Conservation (phyloP, 2,797 vertebrate species). For the Xiphorhynchus erythropygius region DNA sequence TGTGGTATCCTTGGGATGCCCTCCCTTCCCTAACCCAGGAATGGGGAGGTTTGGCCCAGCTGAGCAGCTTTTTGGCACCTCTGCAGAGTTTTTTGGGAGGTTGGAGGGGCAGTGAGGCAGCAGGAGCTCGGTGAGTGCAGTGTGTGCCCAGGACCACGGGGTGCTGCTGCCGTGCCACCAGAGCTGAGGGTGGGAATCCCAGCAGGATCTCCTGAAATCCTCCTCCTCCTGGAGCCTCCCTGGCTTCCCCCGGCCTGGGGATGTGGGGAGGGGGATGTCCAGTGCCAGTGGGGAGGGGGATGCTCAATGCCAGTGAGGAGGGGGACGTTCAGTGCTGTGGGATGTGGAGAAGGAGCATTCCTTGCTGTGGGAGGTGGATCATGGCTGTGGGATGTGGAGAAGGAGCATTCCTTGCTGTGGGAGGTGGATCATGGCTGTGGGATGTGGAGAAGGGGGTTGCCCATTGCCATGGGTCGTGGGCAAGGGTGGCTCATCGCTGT, state of each 20-base stretch:
- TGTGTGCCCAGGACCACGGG: slow-evolving; percentile 14
- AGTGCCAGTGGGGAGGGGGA: no score
- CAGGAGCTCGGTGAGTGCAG: slow-evolving; percentile 1
- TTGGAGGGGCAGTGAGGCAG: neutral
- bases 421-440: neutral
- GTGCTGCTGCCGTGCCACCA: slow-evolving; percentile 46
- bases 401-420: neutral
- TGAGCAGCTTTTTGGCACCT: fast-evolving
- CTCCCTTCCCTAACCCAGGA: neutral
- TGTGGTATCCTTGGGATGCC: neutral
- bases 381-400: neutral
- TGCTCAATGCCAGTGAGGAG: no score
- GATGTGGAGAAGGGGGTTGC: no score
- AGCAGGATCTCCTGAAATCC: neutral
- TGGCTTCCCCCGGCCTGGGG: neutral
- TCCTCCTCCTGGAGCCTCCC: neutral
- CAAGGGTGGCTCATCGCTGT: fast-evolving
- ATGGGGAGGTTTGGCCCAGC: neutral
- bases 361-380: neutral
- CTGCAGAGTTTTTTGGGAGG: fast-evolving
- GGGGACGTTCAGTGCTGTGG: no score
- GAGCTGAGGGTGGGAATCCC: neutral
- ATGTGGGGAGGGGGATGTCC: fast-evolving
- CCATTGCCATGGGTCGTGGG: fast-evolving
- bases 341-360: neutral